phyloP scores from a whole-genome alignment of 1,140 invertebrate species.

The Cyclargus thomasi region DNA sequence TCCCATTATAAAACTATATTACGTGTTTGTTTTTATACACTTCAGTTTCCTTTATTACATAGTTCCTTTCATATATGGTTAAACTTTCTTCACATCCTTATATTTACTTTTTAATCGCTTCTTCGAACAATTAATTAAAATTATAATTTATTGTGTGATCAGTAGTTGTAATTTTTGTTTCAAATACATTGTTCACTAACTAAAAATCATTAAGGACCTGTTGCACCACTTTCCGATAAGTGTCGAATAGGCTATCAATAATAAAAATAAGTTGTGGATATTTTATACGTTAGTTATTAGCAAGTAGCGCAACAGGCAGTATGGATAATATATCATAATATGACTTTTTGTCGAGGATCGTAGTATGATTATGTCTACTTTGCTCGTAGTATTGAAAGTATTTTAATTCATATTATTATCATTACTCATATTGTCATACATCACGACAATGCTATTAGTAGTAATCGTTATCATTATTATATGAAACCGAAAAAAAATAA shows the following conservation, averaged over 20 bases:
- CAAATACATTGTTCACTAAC: background rate
- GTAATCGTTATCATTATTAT: background rate
- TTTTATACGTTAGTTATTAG: too few species aligned
- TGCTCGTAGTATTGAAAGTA: background rate
- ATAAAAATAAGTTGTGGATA: too few species aligned
- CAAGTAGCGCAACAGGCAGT: too few species aligned
- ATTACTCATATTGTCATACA: background rate
- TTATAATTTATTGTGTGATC: background rate
- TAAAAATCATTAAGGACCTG: too few species aligned
- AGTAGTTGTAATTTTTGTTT: background rate
- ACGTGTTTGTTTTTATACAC: conserved; percentile 1
- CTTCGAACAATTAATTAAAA: background rate
- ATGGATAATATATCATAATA: too few species aligned
- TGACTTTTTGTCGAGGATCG: background rate
- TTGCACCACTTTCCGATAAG: too few species aligned
- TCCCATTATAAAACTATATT: conserved; percentile 9
- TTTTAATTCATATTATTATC: background rate
- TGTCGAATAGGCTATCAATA: too few species aligned
- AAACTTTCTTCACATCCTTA: background rate
- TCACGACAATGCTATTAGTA: background rate
- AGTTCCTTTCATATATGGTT: background rate
- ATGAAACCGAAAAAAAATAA: too few species aligned
- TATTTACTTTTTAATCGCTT: background rate
- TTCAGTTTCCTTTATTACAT: background rate
- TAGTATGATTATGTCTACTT: too few species aligned